Base-by-base conservation (phyloP, 2,113 vertebrate species). In the Microtus oregoni region DNA sequence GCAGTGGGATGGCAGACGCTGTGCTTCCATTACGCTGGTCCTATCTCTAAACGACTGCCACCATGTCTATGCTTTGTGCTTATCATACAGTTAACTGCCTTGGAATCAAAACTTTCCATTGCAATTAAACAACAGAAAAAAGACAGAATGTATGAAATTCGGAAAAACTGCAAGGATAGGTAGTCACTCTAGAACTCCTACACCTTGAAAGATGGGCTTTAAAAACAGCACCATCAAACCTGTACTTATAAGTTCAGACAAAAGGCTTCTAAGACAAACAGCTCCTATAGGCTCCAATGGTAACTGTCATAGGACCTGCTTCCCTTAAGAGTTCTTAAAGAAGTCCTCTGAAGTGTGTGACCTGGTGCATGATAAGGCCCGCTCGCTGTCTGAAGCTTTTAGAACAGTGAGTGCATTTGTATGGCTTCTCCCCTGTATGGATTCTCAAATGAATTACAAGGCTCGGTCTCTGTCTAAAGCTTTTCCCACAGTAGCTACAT, bases 331-430 rank as follows among this genome's bases (percentile, higher is more conserved):
- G 76, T 88, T 92, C 79, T 95, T 96, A 97, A 92, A 98, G 95
- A 92, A 96, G 90, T 96, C 97, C 95, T 94, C 96, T 97, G 55
- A 98, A 97, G 76, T 97, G 97, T 94, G 97, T 96, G 65, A 97
- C 97, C 50, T 98, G 96, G 87, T 98, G 97, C 96, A 98, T 97
- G 87, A 97, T 98, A 81, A 98, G 97, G 75, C 97, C 94, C 77
- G 96, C 95, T 92, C 96, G 94, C 97, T 98, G 97, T 65, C 97
- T 95, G 94, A 98, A 98, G 76, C 92, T 96, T 96, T 97, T 97
- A 73, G 97, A 96, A 97, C 97, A 98, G 87, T 97, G 97, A 96
- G 89, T 97, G 81, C 97, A 98, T 78, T 98, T 98, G 81, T 98
- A 97, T 65, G 97, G 97, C 96, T 98, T 98, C 83, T 97, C 97